A percentile compares a stretch with the other conserved stretches of the same genome.
Evolutionary conservation across 1,140 invertebrate genomes (phyloP).

Genomic region (Chrysopa pallens): DNA sequence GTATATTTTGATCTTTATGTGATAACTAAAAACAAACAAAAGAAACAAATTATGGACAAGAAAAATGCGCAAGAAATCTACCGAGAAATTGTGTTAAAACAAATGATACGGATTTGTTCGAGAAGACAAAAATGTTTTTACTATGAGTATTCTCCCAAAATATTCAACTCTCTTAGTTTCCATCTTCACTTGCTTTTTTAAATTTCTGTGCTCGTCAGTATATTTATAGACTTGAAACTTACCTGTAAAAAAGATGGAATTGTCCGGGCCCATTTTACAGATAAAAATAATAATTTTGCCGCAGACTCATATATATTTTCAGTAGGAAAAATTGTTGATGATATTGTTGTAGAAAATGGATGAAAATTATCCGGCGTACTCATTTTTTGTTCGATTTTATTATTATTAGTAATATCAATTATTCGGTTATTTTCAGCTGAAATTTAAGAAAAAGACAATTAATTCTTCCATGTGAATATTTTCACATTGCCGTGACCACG

Average conservation of each 20-base stretch:
- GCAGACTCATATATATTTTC: slow-evolving; percentile 56
- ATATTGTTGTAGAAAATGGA: not conserved
- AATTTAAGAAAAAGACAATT: too few relatives aligned
- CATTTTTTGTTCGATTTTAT: too few relatives aligned
- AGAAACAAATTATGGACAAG: not conserved
- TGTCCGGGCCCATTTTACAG: slow-evolving; percentile 58
- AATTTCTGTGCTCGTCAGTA: not conserved
- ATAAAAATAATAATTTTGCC: slow-evolving; percentile 55
- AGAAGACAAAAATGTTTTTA: not conserved
- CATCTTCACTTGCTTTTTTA: too few relatives aligned
- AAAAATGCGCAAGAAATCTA: too few relatives aligned
- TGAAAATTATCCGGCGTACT: too few relatives aligned
- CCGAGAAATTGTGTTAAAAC: not conserved
- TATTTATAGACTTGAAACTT: slow-evolving; percentile 7
- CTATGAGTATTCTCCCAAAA: not conserved
- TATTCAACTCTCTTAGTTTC: too few relatives aligned
- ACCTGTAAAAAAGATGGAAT: slow-evolving; percentile 57
- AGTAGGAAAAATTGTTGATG: slow-evolving; percentile 22
- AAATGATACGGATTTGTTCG: too few relatives aligned
- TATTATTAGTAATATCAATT: too few relatives aligned
- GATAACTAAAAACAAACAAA: slow-evolving; percentile 32
- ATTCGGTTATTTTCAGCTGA: too few relatives aligned
- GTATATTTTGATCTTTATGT: slow-evolving; percentile 44
- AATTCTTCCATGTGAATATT: too few relatives aligned
- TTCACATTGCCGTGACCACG: too few relatives aligned